Base-by-base conservation (phyloP, 2,113 vertebrate species). In the Artemisiospiza belli region DNA sequence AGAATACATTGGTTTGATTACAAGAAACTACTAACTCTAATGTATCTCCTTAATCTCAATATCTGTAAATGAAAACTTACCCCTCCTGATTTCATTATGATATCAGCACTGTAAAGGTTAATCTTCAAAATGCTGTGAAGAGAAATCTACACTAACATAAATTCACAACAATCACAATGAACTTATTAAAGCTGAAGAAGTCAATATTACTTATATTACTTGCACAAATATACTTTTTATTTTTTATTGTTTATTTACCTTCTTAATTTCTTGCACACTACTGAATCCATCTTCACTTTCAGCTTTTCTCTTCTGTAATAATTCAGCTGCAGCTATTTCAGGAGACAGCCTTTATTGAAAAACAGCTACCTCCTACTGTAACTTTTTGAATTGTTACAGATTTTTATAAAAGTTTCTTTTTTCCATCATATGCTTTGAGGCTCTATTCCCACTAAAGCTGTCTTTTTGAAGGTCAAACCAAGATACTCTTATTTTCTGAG, bases 391-490 rank as follows among this genome's bases (percentile, higher is more conserved):
- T 37, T 43, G 51, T 13, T 35, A 35, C 46, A 35, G 22, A 30
- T 83, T 74, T 90, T 93, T 46, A 57, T 43, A 76, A 31, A 92
- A 63, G n/a, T 51, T 75, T 37, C 3, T 79, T 83, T 87, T 78
- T 66, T 21, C 31, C 12, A 28, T 18, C 27, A 14, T 43, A 57
- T 16, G 28, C 31, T 77, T 59, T 35, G 64, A 90, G 41, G 11
- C 35, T 33, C 8, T 54, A 20, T 89, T 93, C 62, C 72, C 41
- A 83, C n/a, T 74, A 70, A 80, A 66, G 39, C 30, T 86, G 27
- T 86, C 27, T 37, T 90, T 93, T 30, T 66, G 73, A 72, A 93
- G 73, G 79, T 90, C 51, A 94, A 87, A 90, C 47, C 30, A 64
- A 77, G 35, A 59, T 41, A 54, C 8, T 73, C 4, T 37, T 54